These are phyloP conservation scores for Idaea straminata DNA, from an alignment of 2,888 invertebrate species.

Conservation along the genomic window DNA sequence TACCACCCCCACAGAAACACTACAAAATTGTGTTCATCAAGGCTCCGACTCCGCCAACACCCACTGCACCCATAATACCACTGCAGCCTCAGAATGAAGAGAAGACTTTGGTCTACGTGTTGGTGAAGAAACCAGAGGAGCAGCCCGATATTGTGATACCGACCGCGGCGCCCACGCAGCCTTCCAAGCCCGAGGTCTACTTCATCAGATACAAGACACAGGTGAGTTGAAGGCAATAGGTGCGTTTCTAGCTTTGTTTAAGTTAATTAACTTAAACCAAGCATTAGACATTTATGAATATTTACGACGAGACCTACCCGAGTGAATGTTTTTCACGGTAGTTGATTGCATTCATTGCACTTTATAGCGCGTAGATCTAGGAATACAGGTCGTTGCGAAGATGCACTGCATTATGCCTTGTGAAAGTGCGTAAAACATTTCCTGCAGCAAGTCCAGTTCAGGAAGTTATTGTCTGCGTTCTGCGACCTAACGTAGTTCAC, in stretches of 20 bases:
- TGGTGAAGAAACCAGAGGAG: slow-evolving; percentile 94
- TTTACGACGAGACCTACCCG: slow-evolving; percentile 2
- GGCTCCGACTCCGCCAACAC: slow-evolving; percentile 83
- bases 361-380: slow-evolving; percentile 18
- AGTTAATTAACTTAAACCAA: slow-evolving; percentile 3
- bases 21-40: slow-evolving; percentile 93
- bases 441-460: slow-evolving; percentile 41
- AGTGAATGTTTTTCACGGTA: slow-evolving; percentile 18
- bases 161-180: slow-evolving; percentile 90
- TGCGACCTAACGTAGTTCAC: slow-evolving; percentile 36
- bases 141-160: slow-evolving; percentile 89
- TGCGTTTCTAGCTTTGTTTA: background rate
- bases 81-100: slow-evolving; percentile 91
- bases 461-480: slow-evolving; percentile 47
- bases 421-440: slow-evolving; percentile 54
- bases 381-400: slow-evolving; percentile 25
- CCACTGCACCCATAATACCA: slow-evolving; percentile 81
- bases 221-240: slow-evolving; percentile 62
- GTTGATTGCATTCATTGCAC: slow-evolving; percentile 9
- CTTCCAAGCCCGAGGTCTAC: slow-evolving; percentile 93
- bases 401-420: slow-evolving; percentile 34
- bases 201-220: slow-evolving; percentile 94
- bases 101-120: slow-evolving; percentile 92
- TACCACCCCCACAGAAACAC: slow-evolving; percentile 86
- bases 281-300: background rate